phyloP scores from a whole-genome alignment of 1,140 invertebrate genomes.

The Chelonus insularis region DNA sequence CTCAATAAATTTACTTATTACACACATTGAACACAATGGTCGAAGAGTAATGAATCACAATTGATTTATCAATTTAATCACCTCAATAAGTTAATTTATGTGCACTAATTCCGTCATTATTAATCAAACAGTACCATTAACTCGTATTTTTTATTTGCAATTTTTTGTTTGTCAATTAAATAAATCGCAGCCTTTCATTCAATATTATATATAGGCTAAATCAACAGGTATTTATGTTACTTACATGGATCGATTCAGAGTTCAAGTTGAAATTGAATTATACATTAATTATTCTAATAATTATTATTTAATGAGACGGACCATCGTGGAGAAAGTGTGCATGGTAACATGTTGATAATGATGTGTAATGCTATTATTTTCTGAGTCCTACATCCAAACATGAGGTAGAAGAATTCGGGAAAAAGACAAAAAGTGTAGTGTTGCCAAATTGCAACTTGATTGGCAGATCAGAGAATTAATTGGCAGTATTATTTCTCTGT shows the following conservation, averaged over 20 bases:
- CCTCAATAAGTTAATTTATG: constrained; percentile 5
- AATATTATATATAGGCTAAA: no score
- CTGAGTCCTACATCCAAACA: constrained; percentile 27
- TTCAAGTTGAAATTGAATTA: no score
- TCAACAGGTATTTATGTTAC: no score
- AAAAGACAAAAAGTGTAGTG: constrained; percentile 35
- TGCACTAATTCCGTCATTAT: not conserved
- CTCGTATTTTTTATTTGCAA: not conserved
- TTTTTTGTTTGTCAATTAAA: no score
- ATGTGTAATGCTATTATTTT: constrained; percentile 12
- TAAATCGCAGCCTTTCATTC: no score
- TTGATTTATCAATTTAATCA: constrained; percentile 38
- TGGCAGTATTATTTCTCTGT: constrained; percentile 38
- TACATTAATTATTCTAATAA: no score
- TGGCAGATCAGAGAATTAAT: constrained; percentile 39
- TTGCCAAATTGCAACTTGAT: constrained; percentile 22
- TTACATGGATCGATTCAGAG: no score
- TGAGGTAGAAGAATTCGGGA: constrained; percentile 44
- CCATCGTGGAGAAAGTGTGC: not conserved
- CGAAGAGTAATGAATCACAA: constrained; percentile 45
- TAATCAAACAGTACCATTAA: not conserved
- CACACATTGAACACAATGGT: constrained; percentile 52
- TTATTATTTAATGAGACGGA: not conserved
- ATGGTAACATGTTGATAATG: not conserved
- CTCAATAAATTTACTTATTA: constrained; percentile 28